These are phyloP conservation scores for Prenolepis imparis DNA, from an alignment of 2,888 invertebrate species.

Conservation along the genomic window DNA sequence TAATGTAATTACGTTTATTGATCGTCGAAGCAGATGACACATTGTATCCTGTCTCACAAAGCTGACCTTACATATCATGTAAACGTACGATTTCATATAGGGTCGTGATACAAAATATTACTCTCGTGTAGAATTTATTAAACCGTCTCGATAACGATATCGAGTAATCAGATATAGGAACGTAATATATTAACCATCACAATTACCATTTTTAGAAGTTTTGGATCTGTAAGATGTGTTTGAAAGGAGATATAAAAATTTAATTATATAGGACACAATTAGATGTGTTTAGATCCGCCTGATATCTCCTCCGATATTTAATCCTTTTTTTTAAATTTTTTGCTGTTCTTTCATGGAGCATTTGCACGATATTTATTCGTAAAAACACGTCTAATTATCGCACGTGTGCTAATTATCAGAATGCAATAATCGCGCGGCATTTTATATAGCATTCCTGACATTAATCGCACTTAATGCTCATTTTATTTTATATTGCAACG, in stretches of 20 bases:
- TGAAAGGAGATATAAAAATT: not conserved
- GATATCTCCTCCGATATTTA: not conserved
- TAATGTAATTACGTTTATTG: constrained; percentile 65
- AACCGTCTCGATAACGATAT: too few species aligned
- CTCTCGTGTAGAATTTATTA: not conserved
- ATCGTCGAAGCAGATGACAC: constrained; percentile 39
- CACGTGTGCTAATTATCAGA: not conserved
- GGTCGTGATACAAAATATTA: constrained; percentile 10
- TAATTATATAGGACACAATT: not conserved
- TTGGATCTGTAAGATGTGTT: not conserved
- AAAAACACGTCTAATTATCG: not conserved
- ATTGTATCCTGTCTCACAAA: constrained; percentile 34
- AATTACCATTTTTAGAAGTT: not conserved
- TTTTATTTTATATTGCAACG: not conserved
- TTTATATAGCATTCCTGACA: not conserved
- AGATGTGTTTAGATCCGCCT: not conserved
- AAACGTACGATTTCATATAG: not conserved
- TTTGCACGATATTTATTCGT: not conserved
- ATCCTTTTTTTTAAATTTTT: not conserved
- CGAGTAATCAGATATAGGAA: not conserved
- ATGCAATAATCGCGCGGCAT: not conserved
- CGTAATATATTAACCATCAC: not conserved
- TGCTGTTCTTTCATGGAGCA: not conserved
- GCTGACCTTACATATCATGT: not conserved
- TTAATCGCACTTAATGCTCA: not conserved